Evolutionary conservation across 2,797 vertebrate genomes (phyloP).

Genomic region (Echeneis naucrates): DNA sequence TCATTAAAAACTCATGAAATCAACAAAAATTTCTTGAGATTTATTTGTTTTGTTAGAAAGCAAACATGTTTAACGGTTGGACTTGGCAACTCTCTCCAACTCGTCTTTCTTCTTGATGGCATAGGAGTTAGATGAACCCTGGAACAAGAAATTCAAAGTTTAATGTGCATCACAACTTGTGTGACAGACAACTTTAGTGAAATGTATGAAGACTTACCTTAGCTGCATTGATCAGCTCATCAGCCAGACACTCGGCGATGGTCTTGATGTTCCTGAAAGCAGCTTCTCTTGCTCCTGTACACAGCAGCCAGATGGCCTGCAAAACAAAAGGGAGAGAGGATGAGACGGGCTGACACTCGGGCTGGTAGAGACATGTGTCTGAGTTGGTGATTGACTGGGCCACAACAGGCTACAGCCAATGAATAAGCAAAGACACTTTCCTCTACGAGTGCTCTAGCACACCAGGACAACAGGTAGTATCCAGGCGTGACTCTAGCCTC

Average conservation of each 20-base stretch:
- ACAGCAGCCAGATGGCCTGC: conserved; percentile 96
- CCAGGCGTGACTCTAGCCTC: conserved; percentile 85
- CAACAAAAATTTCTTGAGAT: conserved; percentile 61
- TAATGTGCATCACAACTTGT: background rate
- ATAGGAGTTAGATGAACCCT: conserved; percentile 98
- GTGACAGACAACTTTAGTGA: background rate
- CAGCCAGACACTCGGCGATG: conserved; percentile 94
- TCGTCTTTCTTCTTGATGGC: conserved; percentile 99
- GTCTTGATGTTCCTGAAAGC: conserved; percentile 98
- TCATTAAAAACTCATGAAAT: background rate
- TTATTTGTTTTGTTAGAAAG: conserved; percentile 82
- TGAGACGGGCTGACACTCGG: background rate
- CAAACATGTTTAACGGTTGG: conserved; percentile 89
- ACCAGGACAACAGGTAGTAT: conserved; percentile 74
- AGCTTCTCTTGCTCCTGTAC: conserved; percentile 95
- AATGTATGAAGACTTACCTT: conserved; percentile 82
- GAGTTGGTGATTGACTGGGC: conserved; percentile 84
- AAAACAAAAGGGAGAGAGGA: background rate
- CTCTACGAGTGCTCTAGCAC: conserved; percentile 87
- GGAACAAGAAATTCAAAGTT: conserved; percentile 6
- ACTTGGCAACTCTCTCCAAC: conserved; percentile 96
- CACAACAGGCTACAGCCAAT: conserved; percentile 83
- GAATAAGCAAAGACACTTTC: conserved; percentile 84
- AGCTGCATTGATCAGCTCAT: conserved; percentile 96
- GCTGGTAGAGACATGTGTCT: conserved; percentile 67